Evolutionary conservation across 1,140 invertebrate species (phyloP), one percentile per base, ranked within the genome.

Genomic region (Manduca sexta): DNA sequence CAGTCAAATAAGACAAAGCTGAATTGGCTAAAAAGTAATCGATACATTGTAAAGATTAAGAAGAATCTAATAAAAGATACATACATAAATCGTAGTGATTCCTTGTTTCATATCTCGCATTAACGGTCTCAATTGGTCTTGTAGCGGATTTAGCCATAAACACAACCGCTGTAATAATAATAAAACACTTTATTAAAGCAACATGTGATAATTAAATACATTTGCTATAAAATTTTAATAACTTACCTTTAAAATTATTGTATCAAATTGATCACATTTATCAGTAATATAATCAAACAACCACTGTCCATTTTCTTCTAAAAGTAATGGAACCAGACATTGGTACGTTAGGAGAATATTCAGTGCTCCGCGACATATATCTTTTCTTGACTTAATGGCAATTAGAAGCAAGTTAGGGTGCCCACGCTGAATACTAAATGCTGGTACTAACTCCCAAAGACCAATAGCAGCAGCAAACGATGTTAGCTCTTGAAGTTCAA

Each of bases 31-130:
- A n/a, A n/a, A n/a, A n/a, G n/a, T n/a, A n/a, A n/a, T n/a, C n/a
- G 8, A 26, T 8, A 26, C 21, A 5, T 26, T 26, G 4, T 26
- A 3, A 26, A 2, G 8, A 26, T 26, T 26, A 26, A 26, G 8
- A 26, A 26, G 26, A 38, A 39, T 38, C 14, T 35, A 42, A 41
- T 33, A 17, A 45, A 33, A 33, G 15, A 42, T 42, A 73, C 80
- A 69, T 67, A 84, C 80, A 55, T 79, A 84, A 45, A 76, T 58
- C 5, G 74, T 72, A 6, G 69, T 68, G n/a, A 82, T 84, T 31
- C 70, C 74, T 54, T 84, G 74, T 49, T 75, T 77, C 50, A 84
- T 63, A 62, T 84, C 78, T 2, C 80, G 60, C 64, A 84, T 77
- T 5, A 84, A 57, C 0, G 80, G 76, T 4, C 78, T 56, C 17